phyloP scores from a whole-genome alignment of 2,888 invertebrate species.

The Liopterus haemorrhoidalis region DNA sequence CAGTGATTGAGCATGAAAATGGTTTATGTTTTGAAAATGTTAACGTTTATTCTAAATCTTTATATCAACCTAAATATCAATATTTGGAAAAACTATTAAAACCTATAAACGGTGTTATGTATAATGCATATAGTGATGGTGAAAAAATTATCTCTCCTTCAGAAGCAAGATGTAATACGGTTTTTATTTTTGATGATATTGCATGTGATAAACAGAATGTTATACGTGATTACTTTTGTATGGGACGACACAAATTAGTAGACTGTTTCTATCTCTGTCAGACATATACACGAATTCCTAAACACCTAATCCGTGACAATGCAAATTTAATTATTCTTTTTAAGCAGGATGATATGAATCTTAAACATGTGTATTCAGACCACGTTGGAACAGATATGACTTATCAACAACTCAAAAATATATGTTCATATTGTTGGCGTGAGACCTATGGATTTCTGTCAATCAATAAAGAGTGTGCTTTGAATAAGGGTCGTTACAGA shows the following conservation, averaged over 20 bases:
- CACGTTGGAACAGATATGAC: constrained; percentile 33
- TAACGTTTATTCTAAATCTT: constrained; percentile 15
- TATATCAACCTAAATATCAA: constrained; percentile 33
- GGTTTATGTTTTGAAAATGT: constrained; percentile 20
- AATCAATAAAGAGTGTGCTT: constrained; percentile 35
- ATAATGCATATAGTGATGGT: constrained; percentile 25
- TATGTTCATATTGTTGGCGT: constrained; percentile 37
- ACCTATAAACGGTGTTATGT: constrained; percentile 28
- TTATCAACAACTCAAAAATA: constrained; percentile 35
- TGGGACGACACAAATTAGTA: constrained; percentile 36
- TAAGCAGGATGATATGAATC: constrained; percentile 38
- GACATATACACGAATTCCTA: constrained; percentile 38
- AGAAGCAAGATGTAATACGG: constrained; percentile 34
- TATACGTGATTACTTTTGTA: constrained; percentile 37
- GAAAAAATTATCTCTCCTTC: constrained; percentile 26
- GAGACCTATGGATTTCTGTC: constrained; percentile 34
- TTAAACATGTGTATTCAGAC: constrained; percentile 36
- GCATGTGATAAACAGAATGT: constrained; percentile 36
- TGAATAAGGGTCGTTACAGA: constrained; percentile 36
- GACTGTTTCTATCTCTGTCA: constrained; percentile 39
- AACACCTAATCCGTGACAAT: constrained; percentile 39
- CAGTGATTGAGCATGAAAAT: too few relatives aligned
- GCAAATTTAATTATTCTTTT: constrained; percentile 38
- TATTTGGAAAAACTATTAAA: constrained; percentile 28
- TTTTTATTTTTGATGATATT: constrained; percentile 42